Conservation (phyloP, 2,797 vertebrate species). For the Propithecus deckenii region DNA sequence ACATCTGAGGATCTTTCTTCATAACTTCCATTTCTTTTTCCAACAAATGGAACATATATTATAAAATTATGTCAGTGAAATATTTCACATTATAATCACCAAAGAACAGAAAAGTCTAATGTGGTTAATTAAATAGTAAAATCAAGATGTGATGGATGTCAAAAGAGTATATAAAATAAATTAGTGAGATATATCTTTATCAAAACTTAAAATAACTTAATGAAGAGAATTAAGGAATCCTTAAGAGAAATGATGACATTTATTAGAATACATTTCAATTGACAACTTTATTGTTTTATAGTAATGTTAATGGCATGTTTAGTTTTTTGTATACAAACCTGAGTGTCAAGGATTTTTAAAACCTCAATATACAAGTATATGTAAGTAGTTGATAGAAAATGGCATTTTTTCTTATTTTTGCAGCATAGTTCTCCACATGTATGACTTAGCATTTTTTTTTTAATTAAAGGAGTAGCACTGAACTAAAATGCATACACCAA, state of each 20-base stretch:
- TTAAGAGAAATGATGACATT: not conserved
- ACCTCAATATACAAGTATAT: not conserved
- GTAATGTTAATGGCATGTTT: not conserved
- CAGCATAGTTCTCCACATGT: not conserved
- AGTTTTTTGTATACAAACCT: slow-evolving; percentile 14
- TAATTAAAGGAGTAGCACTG: not conserved
- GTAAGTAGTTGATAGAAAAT: not conserved
- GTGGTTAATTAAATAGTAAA: not conserved
- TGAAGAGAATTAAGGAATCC: not conserved
- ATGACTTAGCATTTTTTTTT: not conserved
- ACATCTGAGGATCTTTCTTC: not conserved
- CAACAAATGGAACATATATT: not conserved
- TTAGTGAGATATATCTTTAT: not conserved
- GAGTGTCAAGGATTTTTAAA: slow-evolving; percentile 11
- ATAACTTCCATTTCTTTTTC: not conserved
- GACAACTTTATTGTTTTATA: not conserved
- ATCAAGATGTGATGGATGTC: not conserved
- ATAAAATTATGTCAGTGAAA: not conserved
- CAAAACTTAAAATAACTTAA: not conserved
- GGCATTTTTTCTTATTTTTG: not conserved
- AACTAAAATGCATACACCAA: not conserved
- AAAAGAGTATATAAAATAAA: not conserved
- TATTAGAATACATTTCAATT: not conserved
- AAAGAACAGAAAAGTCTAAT: not conserved
- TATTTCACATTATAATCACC: not conserved